Evolutionary conservation across 2,113 vertebrate species (phyloP).

Genomic region (Daubentonia madagascariensis): DNA sequence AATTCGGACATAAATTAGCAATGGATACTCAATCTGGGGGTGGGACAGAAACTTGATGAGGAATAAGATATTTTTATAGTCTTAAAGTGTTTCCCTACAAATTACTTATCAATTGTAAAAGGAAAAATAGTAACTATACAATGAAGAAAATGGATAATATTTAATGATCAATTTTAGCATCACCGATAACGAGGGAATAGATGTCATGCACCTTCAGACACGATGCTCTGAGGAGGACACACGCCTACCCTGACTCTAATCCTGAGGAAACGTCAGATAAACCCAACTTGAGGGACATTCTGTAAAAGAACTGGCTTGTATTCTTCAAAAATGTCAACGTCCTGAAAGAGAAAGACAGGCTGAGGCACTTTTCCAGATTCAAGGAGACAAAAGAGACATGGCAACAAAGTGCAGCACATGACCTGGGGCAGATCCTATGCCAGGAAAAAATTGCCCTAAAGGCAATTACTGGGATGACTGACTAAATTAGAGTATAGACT

Average conservation of each 20-base stretch:
- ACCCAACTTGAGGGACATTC: not conserved
- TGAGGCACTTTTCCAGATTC: not conserved
- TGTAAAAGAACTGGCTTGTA: slow-evolving; percentile 16
- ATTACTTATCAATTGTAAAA: slow-evolving; percentile 1
- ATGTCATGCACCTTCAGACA: not conserved
- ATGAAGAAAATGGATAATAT: not conserved
- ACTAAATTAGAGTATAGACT: not conserved
- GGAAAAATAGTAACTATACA: slow-evolving; percentile 7
- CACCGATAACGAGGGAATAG: not conserved
- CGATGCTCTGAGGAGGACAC: not conserved
- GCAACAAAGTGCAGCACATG: not conserved
- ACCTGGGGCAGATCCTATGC: not conserved
- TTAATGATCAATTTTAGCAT: not conserved
- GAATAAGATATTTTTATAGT: not conserved
- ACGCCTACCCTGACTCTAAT: not conserved
- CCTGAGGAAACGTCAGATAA: not conserved
- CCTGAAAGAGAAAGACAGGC: not conserved
- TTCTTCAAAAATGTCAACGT: not conserved
- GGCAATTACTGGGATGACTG: not conserved
- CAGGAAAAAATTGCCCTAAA: not conserved
- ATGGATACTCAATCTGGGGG: not conserved
- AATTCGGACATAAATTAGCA: slow-evolving; percentile 2
- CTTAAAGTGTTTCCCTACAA: not conserved
- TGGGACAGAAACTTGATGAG: not conserved
- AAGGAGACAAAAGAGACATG: not conserved